These are phyloP conservation scores for Cynaeus angustus DNA, from an alignment of 2,888 invertebrate species.

Conservation along the genomic window DNA sequence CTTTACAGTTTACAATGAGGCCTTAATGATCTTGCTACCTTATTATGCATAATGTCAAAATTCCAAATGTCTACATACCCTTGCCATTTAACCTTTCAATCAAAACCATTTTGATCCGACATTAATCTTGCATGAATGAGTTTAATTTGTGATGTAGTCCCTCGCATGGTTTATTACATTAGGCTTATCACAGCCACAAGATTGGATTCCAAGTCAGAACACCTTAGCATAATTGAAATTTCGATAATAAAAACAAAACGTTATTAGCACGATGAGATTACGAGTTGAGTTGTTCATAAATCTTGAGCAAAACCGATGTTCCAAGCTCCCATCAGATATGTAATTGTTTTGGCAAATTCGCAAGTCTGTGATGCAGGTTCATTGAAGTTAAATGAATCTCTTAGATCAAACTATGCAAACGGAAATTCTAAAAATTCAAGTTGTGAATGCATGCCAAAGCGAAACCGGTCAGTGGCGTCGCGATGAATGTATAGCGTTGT, in stretches of 20 bases:
- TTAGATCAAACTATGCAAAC: conserved; percentile 5
- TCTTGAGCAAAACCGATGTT: not conserved
- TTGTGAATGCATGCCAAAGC: not conserved
- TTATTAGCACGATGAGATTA: not conserved
- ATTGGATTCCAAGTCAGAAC: conserved; percentile 9
- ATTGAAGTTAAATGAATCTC: conserved; percentile 7
- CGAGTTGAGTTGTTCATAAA: not conserved
- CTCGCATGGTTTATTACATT: conserved; percentile 20
- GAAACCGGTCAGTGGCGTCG: not conserved
- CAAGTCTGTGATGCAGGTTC: not conserved
- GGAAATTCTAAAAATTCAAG: not conserved
- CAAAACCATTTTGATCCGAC: conserved; percentile 27
- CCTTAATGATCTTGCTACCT: too few species aligned
- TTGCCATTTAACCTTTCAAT: conserved; percentile 19
- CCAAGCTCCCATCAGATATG: conserved; percentile 17
- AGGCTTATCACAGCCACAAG: conserved; percentile 22
- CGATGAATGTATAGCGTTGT: not conserved
- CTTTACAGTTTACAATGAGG: too few species aligned
- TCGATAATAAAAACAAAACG: not conserved
- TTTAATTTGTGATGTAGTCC: conserved; percentile 27
- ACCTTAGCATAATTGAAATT: conserved; percentile 10
- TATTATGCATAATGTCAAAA: not conserved
- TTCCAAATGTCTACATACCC: conserved; percentile 20
- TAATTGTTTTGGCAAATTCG: conserved; percentile 28
- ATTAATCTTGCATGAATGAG: conserved; percentile 39